A percentile compares a stretch with the other conserved stretches of the same genome.
phyloP scores from a whole-genome alignment of 2,797 vertebrate genomes.

The Myiothlypis coronata region DNA sequence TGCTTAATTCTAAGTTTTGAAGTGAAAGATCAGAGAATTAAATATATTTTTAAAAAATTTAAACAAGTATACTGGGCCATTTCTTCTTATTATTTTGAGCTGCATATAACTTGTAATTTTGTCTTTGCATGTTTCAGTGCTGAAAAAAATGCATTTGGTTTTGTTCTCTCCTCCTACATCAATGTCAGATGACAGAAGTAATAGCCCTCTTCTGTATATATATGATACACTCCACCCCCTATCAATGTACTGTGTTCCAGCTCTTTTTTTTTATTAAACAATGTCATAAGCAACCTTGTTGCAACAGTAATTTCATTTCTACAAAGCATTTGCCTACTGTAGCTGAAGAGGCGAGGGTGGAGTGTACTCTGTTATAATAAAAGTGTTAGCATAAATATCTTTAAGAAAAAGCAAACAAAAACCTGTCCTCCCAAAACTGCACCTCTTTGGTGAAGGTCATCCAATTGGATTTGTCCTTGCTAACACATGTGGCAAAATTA shows the following conservation, averaged over 20 bases:
- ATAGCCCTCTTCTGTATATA: slow-evolving; percentile 26
- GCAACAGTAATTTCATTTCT: slow-evolving; percentile 50
- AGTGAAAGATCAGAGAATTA: slow-evolving; percentile 56
- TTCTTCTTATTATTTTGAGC: slow-evolving; percentile 36
- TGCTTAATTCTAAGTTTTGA: slow-evolving; percentile 44
- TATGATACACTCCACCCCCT: slow-evolving; percentile 20
- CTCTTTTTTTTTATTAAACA: slow-evolving; percentile 68
- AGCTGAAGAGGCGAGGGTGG: slow-evolving; percentile 14
- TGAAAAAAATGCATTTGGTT: slow-evolving; percentile 42
- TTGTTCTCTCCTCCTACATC: slow-evolving; percentile 5
- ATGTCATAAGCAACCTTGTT: slow-evolving; percentile 40
- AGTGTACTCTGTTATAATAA: background rate
- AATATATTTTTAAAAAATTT: slow-evolving; percentile 25
- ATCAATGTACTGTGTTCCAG: slow-evolving; percentile 32
- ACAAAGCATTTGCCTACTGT: background rate
- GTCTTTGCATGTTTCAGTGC: slow-evolving; percentile 55
- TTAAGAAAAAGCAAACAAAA: background rate
- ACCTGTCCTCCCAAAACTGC: too few relatives aligned
- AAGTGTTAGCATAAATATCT: background rate
- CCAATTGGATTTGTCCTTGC: background rate
- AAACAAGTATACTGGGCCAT: slow-evolving; percentile 54
- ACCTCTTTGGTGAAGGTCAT: background rate
- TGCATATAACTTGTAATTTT: slow-evolving; percentile 55
- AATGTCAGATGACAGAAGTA: slow-evolving; percentile 9
- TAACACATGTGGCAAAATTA: background rate